Evolutionary conservation across 2,113 vertebrate species (phyloP), one percentile per base, ranked within the genome.

Genomic region (Phainopepla nitens): DNA sequence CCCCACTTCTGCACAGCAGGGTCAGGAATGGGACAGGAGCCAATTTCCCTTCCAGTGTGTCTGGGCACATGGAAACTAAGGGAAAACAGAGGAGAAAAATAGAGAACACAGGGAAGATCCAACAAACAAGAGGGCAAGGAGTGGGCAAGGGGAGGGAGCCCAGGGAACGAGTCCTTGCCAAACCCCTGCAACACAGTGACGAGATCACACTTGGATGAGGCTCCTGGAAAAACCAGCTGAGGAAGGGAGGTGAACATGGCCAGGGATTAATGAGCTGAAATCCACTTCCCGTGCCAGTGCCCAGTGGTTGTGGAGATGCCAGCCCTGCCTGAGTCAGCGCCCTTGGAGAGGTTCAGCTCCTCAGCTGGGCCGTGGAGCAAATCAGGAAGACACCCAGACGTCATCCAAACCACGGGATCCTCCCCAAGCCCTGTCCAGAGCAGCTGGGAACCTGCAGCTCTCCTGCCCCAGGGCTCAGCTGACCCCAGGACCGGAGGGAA

Each of bases 181-280:
- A 96, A 87, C 87, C 91, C 9, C 83, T 47, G 81, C 89, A 81
- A 68, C 49, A 47, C 86, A 61, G 88, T 0, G 2, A 88, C 25
- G 0, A 87, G 92, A 89, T 95, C 82, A 24, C 50, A 49, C 86
- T 94, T 94, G 94, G 93, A 93, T 2, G 7, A 76, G 49, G 56
- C 49, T 87, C 65, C 94, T 93, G 82, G 88, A 93, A 96, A 94
- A 95, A 94, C 20, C 90, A 95, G 92, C 90, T 82, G 94, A 83
- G 68, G 57, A 85, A 95, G 85, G 76, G 82, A 86, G 79, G 81
- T 69, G 47, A 73, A 71, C 24, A 72, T 33, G 41, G 90, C 83
- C 76, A 69, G 93, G 94, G 89, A 94, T 94, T 85, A 90, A 90
- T 42, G 80, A 95, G 68, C 61, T 87, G 92, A 94, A 92, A 96